Conservation (phyloP, 2,797 vertebrate species). For the Notolabrus celidotus region DNA sequence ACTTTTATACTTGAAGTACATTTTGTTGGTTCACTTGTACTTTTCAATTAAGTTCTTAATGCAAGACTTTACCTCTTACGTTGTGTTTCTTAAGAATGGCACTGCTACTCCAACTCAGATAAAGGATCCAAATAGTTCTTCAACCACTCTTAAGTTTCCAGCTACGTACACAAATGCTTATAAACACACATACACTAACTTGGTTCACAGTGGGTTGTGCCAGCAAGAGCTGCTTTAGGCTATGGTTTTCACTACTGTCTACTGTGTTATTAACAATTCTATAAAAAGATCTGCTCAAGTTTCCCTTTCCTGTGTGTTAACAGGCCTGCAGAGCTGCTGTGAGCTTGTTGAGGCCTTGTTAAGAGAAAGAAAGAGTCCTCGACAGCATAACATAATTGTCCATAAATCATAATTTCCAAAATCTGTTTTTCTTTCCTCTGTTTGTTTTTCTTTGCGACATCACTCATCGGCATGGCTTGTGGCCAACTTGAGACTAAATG, state of each 20-base stretch:
- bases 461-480: conserved; percentile 70
- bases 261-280: conserved; percentile 85
- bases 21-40: background rate
- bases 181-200: conserved; percentile 50
- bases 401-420: conserved; percentile 73
- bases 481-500: conserved; percentile 70
- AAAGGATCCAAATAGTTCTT: conserved; percentile 13
- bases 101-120: background rate
- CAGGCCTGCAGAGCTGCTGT: conserved; percentile 49
- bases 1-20: background rate
- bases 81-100: background rate
- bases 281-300: conserved; percentile 82
- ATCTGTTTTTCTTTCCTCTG: conserved; percentile 65
- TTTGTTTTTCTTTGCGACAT: conserved; percentile 76
- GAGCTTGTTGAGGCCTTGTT: conserved; percentile 41
- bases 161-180: conserved; percentile 29
- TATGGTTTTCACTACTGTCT: conserved; percentile 82
- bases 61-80: background rate
- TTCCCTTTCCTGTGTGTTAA: conserved; percentile 81
- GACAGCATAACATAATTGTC: conserved; percentile 52
- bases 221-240: conserved; percentile 81
- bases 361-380: conserved; percentile 48
- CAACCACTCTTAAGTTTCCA: conserved; percentile 17
- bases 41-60: too few relatives aligned
- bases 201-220: conserved; percentile 70